A percentile compares a stretch with the other conserved stretches of the same genome.
Conservation (phyloP, 2,888 invertebrate genomes). For the Penaeus monodon region DNA sequence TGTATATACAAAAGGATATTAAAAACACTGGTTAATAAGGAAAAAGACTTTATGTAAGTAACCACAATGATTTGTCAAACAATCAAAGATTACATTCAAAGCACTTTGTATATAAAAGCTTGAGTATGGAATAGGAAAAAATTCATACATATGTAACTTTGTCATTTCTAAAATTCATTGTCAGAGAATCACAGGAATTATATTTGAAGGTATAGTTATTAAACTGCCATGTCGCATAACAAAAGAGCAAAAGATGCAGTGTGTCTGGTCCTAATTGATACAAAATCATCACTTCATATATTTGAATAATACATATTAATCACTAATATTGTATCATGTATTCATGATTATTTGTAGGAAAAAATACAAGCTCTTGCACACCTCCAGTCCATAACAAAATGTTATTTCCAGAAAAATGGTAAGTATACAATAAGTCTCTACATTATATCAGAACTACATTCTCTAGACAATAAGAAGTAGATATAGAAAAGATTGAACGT, state of each 20-base stretch:
- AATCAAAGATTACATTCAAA: conserved; percentile 60
- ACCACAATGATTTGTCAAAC: conserved; percentile 58
- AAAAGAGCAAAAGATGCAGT: too few relatives aligned
- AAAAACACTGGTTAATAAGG: conserved; percentile 36
- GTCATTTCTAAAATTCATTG: conserved; percentile 15
- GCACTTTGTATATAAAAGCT: conserved; percentile 59
- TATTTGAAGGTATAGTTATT: conserved; percentile 19
- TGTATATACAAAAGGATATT: conserved; percentile 10
- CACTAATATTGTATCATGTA: too few relatives aligned
- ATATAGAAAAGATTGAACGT: conserved; percentile 34
- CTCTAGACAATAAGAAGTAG: conserved; percentile 24
- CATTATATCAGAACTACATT: too few relatives aligned
- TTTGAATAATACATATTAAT: too few relatives aligned
- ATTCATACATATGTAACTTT: conserved; percentile 18
- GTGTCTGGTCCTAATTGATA: too few relatives aligned
- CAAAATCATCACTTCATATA: too few relatives aligned
- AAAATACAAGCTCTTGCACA: too few relatives aligned
- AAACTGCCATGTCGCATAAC: too few relatives aligned
- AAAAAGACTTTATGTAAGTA: conserved; percentile 55
- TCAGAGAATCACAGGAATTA: conserved; percentile 25
- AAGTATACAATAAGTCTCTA: too few relatives aligned
- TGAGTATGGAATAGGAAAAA: conserved; percentile 40
- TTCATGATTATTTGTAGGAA: too few relatives aligned
- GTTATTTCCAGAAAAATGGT: too few relatives aligned
- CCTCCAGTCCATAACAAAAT: too few relatives aligned